Evolutionary conservation across 2,888 invertebrate species (phyloP), one percentile per base, ranked within the genome.

Genomic region (Leptodirus hochenwartii): DNA sequence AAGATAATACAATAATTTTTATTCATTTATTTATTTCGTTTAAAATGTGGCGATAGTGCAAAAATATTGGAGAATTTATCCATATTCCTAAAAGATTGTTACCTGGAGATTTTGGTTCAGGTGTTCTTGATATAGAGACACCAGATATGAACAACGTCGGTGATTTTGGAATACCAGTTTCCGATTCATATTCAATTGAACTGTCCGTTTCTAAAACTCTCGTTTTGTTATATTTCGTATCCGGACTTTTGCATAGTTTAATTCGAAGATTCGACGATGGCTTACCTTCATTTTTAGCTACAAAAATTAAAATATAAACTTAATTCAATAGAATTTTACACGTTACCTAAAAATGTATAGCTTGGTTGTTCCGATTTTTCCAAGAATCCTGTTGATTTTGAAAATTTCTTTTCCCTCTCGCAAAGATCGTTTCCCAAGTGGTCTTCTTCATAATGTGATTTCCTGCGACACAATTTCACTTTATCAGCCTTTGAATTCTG

Each of bases 81-180:
- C 30, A 17, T 9, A 33, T 30, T 6, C 53, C n/a, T n/a, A n/a
- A n/a, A n/a, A n/a, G n/a, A n/a, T n/a, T n/a, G n/a, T n/a, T n/a
- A n/a, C n/a, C 54, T 12, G 58, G 54, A 14, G 53, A 53, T 41
- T 59, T 57, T 16, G 61, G 60, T 47, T 62, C 62, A 8, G 62
- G 59, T 5, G 62, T 62, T 14, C 64, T 50, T 20, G 59, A 62
- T 38, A 64, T 64, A n/a, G 63, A 62, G 6, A 64, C 63, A 14
- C 64, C 64, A 14, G 62, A 62, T 35, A 64, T 64, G 43, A 61
- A 64, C n/a, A 64, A 45, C 2, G 64, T 64, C 6, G 64, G 63
- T 3, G 62, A 62, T 42, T 61, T 61, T 8, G 63, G 63, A 26
- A 64, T 62, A 3, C 63, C 64, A 1, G 62, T 63, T 43, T 64